phyloP scores from a whole-genome alignment of 2,797 vertebrate genomes.

The Dryobates pubescens region DNA sequence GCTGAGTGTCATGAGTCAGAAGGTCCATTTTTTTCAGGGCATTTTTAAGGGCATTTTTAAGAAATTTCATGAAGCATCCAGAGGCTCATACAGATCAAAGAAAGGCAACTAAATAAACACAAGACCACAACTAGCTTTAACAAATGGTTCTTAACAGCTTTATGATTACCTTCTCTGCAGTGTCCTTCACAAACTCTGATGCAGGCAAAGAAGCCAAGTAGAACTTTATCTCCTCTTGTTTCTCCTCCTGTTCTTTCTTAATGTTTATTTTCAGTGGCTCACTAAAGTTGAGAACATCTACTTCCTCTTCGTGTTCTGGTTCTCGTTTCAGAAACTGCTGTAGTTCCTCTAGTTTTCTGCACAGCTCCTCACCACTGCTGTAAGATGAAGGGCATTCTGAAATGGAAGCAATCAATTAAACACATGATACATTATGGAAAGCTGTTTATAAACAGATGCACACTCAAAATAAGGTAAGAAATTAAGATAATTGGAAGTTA shows the following conservation, averaged over 20 bases:
- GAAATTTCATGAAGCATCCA: background rate
- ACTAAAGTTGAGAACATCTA: constrained; percentile 87
- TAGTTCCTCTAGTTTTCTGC: constrained; percentile 90
- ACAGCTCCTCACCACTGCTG: constrained; percentile 85
- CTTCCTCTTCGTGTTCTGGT: constrained; percentile 88
- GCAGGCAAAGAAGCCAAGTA: constrained; percentile 86
- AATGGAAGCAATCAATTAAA: constrained; percentile 26
- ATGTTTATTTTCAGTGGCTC: constrained; percentile 86
- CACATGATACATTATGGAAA: background rate
- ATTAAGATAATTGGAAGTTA: constrained; percentile 12
- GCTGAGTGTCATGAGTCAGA: background rate
- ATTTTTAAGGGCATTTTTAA: background rate
- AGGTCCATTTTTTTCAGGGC: background rate
- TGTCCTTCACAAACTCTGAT: constrained; percentile 88
- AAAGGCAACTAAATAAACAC: background rate
- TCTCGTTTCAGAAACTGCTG: constrained; percentile 93
- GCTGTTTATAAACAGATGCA: constrained; percentile 53
- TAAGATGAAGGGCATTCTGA: constrained; percentile 91
- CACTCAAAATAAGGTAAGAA: background rate
- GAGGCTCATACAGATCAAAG: background rate
- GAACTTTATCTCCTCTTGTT: constrained; percentile 87
- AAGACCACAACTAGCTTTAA: background rate
- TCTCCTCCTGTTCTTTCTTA: constrained; percentile 93
- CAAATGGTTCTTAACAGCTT: background rate
- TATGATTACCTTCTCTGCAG: constrained; percentile 88